phyloP scores from a whole-genome alignment of 2,113 vertebrate species.

The Apistogramma diplotaenia region DNA sequence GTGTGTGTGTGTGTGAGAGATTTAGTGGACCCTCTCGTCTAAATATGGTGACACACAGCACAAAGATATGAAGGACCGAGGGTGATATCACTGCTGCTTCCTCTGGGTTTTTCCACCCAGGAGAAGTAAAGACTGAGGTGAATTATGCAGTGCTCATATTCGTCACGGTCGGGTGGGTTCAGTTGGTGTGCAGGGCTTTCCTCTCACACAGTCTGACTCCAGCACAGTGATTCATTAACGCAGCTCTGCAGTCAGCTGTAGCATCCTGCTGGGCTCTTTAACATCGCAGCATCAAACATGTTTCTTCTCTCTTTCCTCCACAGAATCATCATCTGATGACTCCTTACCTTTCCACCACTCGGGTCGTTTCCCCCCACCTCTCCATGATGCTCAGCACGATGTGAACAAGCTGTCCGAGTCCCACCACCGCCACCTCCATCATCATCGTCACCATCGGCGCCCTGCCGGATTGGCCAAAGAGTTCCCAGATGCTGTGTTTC shows the following conservation, averaged over 20 bases:
- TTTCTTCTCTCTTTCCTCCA: background rate
- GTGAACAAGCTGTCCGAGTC: background rate
- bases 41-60: too few relatives aligned
- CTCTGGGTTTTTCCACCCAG: too few relatives aligned
- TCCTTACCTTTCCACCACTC: constrained; percentile 19
- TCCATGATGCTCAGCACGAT: background rate
- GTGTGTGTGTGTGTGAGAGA: too few relatives aligned
- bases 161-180: too few relatives aligned
- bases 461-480: background rate
- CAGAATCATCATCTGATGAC: constrained; percentile 48
- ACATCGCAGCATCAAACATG: too few relatives aligned
- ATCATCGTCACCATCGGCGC: background rate
- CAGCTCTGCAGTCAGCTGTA: background rate
- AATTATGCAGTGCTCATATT: too few relatives aligned
- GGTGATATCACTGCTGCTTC: too few relatives aligned
- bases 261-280: background rate
- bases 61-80: too few relatives aligned
- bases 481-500: background rate
- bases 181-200: too few relatives aligned
- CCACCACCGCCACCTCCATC: background rate
- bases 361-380: background rate
- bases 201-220: background rate
- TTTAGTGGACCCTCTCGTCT: too few relatives aligned
- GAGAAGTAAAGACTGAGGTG: too few relatives aligned
- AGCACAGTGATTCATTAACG: background rate